Evolutionary conservation across 2,888 invertebrate genomes (phyloP).

Genomic region (Nysson spinosus): DNA sequence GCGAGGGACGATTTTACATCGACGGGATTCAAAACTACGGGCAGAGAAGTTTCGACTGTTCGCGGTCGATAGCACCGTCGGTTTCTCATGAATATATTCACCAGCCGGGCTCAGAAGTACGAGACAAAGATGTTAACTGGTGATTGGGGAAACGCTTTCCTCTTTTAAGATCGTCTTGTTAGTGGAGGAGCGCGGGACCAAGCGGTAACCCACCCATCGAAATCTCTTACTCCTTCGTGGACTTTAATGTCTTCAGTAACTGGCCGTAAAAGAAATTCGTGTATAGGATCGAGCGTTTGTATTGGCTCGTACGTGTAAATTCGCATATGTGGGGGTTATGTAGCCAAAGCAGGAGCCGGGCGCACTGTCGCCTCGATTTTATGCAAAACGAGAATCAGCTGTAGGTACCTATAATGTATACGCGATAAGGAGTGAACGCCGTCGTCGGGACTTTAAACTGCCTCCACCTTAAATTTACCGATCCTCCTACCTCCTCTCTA

Average conservation of each 20-base stretch:
- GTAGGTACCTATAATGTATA: constrained; percentile 42
- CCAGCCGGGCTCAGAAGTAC: constrained; percentile 66
- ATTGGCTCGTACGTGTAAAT: neutral
- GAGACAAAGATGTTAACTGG: constrained; percentile 74
- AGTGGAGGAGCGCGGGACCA: constrained; percentile 55
- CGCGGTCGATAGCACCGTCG: constrained; percentile 63
- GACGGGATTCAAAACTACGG: constrained; percentile 31
- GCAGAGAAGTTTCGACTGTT: constrained; percentile 53
- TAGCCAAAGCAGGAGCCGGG: constrained; percentile 28
- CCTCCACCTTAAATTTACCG: constrained; percentile 20
- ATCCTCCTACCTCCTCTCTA: neutral
- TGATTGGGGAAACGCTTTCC: constrained; percentile 73
- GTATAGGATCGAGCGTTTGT: constrained; percentile 12
- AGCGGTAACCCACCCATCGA: constrained; percentile 56
- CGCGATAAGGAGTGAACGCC: constrained; percentile 53
- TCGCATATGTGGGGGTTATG: constrained; percentile 10
- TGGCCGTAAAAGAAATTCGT: constrained; percentile 59
- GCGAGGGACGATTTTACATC: constrained; percentile 15
- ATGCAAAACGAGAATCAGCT: constrained; percentile 55
- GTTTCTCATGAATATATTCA: constrained; percentile 74
- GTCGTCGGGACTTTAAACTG: constrained; percentile 43
- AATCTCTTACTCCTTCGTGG: constrained; percentile 60
- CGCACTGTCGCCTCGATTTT: constrained; percentile 50
- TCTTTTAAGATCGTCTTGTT: constrained; percentile 71
- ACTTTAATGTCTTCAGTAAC: constrained; percentile 64